These are phyloP conservation scores for Bursaphelenchus okinawaensis DNA, from an alignment of 2,888 invertebrate species.

Conservation along the genomic window DNA sequence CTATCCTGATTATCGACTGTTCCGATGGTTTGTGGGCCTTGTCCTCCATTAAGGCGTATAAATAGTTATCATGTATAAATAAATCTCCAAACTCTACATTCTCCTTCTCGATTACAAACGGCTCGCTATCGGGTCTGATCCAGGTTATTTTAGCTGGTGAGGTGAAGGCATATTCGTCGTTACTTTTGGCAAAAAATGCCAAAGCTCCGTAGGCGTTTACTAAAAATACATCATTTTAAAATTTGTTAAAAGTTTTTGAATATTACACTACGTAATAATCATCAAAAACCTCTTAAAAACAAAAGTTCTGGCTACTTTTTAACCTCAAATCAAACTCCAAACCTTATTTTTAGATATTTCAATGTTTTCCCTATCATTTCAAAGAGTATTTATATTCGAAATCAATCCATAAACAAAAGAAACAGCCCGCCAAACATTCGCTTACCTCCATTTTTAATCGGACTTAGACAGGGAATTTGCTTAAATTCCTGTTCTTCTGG, in stretches of 20 bases:
- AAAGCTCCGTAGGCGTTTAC: constrained; percentile 9
- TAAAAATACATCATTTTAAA: constrained; percentile 1
- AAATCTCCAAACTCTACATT: constrained; percentile 8
- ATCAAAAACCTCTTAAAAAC: not conserved
- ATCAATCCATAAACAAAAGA: not conserved
- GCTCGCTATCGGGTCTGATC: not conserved
- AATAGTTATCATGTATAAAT: not conserved
- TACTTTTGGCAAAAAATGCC: not conserved
- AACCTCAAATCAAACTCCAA: too few species aligned
- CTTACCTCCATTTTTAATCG: not conserved
- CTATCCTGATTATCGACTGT: not conserved
- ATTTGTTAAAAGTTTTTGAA: not conserved
- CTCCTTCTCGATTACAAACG: too few species aligned
- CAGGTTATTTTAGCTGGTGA: not conserved
- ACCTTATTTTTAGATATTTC: too few species aligned
- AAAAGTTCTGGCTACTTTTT: too few species aligned
- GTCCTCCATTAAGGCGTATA: constrained; percentile 4
- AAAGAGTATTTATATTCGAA: not conserved
- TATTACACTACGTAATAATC: not conserved
- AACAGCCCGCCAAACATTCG: not conserved
- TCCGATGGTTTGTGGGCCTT: not conserved
- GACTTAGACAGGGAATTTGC: not conserved
- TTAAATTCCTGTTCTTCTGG: not conserved
- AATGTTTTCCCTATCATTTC: not conserved
- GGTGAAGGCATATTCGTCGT: constrained; percentile 2